Evolutionary conservation across 2,113 vertebrate species (phyloP).

Genomic region (Pogona vitticeps): DNA sequence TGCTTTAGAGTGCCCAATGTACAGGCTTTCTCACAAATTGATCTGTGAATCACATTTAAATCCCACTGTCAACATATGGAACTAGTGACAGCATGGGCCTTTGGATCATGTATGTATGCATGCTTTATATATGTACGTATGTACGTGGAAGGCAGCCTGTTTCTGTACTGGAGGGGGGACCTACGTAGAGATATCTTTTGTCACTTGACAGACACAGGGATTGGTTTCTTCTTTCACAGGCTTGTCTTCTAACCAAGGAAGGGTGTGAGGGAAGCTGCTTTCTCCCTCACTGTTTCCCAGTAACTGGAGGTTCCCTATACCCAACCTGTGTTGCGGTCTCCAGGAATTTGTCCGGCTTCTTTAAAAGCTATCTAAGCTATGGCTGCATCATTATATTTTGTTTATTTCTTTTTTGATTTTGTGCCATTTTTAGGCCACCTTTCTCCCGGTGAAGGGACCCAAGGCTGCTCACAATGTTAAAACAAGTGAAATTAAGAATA

Average conservation of each 20-base stretch:
- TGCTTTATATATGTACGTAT: not conserved
- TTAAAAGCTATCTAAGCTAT: not conserved
- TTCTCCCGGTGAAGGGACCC: too few relatives aligned
- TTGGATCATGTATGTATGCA: not conserved
- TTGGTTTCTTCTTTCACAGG: not conserved
- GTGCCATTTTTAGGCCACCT: too few relatives aligned
- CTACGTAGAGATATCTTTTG: conserved; percentile 26
- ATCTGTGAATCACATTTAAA: not conserved
- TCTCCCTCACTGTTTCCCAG: not conserved
- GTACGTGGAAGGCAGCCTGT: not conserved
- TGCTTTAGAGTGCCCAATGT: too few relatives aligned
- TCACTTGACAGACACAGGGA: not conserved
- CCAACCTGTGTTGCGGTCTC: not conserved
- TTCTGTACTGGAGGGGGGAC: conserved; percentile 29
- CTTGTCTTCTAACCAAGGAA: not conserved
- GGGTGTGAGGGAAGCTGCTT: not conserved
- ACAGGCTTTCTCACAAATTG: not conserved
- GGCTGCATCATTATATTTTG: too few relatives aligned
- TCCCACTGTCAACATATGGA: not conserved
- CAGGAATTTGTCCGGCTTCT: not conserved
- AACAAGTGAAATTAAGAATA: too few relatives aligned
- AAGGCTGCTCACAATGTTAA: too few relatives aligned
- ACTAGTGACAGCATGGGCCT: not conserved
- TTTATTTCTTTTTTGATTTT: too few relatives aligned
- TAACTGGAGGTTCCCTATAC: not conserved